Evolutionary conservation across 2,888 invertebrate genomes (phyloP).

Genomic region (Drosophila robusta): DNA sequence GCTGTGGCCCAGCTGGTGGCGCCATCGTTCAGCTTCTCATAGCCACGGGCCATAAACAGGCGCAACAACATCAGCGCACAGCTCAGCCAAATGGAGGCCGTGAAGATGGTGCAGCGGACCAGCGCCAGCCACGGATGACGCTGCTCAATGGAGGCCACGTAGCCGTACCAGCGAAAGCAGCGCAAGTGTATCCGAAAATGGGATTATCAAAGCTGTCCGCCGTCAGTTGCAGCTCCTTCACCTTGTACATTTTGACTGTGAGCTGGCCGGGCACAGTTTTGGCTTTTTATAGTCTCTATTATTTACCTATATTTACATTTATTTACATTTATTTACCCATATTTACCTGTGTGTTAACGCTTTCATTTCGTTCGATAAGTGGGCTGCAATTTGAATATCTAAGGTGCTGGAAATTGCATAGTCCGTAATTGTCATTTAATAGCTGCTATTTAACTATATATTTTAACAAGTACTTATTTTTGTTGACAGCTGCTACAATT

Average conservation of each 20-base stretch:
- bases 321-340: background rate
- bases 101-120: conserved; percentile 64
- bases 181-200: conserved; percentile 66
- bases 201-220: conserved; percentile 62
- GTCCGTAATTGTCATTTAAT: conserved; percentile 45
- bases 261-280: background rate
- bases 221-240: conserved; percentile 53
- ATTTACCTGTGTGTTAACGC: conserved; percentile 1
- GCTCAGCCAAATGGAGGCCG: conserved; percentile 65
- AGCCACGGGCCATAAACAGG: conserved; percentile 49
- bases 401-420: conserved; percentile 60
- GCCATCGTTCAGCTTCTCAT: conserved; percentile 54
- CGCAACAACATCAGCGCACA: conserved; percentile 56
- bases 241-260: conserved; percentile 54
- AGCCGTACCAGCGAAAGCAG: conserved; percentile 67
- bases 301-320: background rate
- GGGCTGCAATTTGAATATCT: conserved; percentile 56
- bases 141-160: conserved; percentile 62
- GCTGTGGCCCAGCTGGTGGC: conserved; percentile 74
- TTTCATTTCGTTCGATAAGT: conserved; percentile 31
- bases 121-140: conserved; percentile 49
- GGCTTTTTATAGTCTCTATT: conserved; percentile 39
- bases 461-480: conserved; percentile 12
- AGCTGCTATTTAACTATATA: conserved; percentile 32
- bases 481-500: conserved; percentile 37